Conservation (phyloP, 2,113 vertebrate species). For the Phoxinus phoxinus region DNA sequence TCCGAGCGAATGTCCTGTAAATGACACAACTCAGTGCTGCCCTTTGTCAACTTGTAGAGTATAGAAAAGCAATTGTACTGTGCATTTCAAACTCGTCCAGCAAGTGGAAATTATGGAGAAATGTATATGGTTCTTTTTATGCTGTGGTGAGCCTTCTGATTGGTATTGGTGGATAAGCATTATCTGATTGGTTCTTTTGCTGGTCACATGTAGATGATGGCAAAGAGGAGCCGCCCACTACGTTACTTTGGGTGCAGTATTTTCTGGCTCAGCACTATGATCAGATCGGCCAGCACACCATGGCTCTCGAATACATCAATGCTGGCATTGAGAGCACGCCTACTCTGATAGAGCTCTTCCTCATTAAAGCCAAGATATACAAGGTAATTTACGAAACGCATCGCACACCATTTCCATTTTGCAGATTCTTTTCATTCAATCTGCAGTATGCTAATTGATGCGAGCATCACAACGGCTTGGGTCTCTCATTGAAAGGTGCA, state of each 20-base stretch:
- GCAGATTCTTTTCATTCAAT: not conserved
- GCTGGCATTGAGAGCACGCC: slow-evolving; percentile 98
- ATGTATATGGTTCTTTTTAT: not conserved
- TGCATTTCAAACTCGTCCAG: too few species aligned
- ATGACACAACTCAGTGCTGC: too few species aligned
- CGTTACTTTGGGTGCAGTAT: slow-evolving; percentile 99
- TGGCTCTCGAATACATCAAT: slow-evolving; percentile 96
- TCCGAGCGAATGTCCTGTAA: too few species aligned
- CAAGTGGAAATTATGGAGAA: not conserved
- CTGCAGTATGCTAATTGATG: not conserved
- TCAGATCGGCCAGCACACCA: slow-evolving; percentile 87
- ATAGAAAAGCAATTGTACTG: too few species aligned
- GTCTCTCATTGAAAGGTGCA: not conserved
- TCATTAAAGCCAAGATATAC: slow-evolving; percentile 98
- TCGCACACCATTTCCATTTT: not conserved
- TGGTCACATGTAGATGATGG: slow-evolving; percentile 83
- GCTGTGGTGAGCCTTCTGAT: not conserved
- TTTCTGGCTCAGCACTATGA: slow-evolving; percentile 98
- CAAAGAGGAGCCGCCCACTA: slow-evolving; percentile 96
- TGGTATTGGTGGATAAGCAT: not conserved
- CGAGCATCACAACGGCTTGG: not conserved
- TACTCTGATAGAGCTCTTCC: slow-evolving; percentile 96
- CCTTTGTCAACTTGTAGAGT: too few species aligned
- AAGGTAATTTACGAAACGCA: slow-evolving; percentile 78
- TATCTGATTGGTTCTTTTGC: slow-evolving; percentile 22